Base-by-base conservation (phyloP, 2,888 invertebrate genomes). In the Drosophila siamana region DNA sequence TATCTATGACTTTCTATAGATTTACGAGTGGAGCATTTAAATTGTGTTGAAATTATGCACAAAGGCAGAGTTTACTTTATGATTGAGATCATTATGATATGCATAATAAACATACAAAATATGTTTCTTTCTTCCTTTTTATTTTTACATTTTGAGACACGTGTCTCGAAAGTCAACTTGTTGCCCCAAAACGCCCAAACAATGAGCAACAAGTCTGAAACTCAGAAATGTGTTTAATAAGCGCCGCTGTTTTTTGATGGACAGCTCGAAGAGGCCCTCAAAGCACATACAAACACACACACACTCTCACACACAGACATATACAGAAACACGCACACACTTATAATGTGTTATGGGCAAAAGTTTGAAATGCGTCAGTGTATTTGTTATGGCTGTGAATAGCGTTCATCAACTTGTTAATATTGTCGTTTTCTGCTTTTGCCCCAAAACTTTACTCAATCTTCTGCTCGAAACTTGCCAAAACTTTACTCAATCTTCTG, bases 11-110 rank as follows among this genome's bases (percentile, higher is more conserved):
- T 83, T 84, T 76, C 78, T 80, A 80, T 69, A 60, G 67, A 78
- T 83, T 79, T 83, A 82, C 74, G 77, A 86, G 77, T 33, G 36
- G 51, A 19, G 80, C 75, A 83, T 83, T 74, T 63, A 69, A 86
- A 75, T 75, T 75, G 56, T 56, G 36, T 57, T 43, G 59, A 69
- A 82, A 83, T 64, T 66, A 67, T 69, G 52, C 54, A 67, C 57
- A 75, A 69, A 40, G 30, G 26, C 33, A 52, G 54, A 44, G 47
- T 59, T 64, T 61, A 60, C 55, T 65, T 74, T 71, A 69, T 69
- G 57, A 57, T 61, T 54, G 44, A 50, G 48, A 54, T 65, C 52
- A 64, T 55, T 74, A 75, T 74, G 52, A 68, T 71, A 69, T 73
- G 70, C 80, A 79, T 74, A 71, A 74, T 69, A 80, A 63, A 16